Evolutionary conservation across 2,797 vertebrate species (phyloP).

Genomic region (Pseudocheirus occidentalis): DNA sequence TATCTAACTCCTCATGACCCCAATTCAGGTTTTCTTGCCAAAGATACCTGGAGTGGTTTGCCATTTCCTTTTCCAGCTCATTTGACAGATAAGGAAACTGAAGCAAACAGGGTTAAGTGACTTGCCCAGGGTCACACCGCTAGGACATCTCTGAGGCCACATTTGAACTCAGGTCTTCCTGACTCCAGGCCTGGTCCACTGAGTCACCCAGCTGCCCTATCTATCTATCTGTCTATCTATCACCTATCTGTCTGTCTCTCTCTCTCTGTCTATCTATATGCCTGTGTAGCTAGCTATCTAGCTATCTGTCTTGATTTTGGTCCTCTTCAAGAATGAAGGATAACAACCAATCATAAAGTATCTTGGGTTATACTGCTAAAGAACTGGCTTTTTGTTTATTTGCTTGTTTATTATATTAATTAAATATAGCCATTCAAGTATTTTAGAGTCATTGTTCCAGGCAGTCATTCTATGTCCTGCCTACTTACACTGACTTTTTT

Average conservation of each 20-base stretch:
- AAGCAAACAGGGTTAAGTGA: neutral
- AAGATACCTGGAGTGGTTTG: neutral
- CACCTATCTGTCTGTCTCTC: no score
- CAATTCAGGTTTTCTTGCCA: neutral
- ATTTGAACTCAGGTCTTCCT: neutral
- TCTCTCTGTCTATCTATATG: neutral
- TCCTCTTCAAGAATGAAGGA: neutral
- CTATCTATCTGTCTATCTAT: neutral
- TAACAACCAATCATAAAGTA: neutral
- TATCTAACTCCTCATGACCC: neutral
- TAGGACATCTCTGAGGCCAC: neutral
- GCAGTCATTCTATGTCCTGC: neutral
- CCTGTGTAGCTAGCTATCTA: neutral
- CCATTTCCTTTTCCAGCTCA: neutral
- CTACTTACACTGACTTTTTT: neutral
- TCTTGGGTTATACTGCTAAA: neutral
- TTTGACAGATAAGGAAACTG: neutral
- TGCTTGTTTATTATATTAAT: neutral
- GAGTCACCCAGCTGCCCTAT: no score
- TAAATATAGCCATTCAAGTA: neutral
- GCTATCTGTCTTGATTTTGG: neutral
- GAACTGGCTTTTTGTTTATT: neutral
- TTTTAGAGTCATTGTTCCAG: neutral
- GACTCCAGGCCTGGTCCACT: neutral
- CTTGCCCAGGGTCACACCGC: neutral